phyloP scores from a whole-genome alignment of 1,140 invertebrate species.

The Cydia pomonella region DNA sequence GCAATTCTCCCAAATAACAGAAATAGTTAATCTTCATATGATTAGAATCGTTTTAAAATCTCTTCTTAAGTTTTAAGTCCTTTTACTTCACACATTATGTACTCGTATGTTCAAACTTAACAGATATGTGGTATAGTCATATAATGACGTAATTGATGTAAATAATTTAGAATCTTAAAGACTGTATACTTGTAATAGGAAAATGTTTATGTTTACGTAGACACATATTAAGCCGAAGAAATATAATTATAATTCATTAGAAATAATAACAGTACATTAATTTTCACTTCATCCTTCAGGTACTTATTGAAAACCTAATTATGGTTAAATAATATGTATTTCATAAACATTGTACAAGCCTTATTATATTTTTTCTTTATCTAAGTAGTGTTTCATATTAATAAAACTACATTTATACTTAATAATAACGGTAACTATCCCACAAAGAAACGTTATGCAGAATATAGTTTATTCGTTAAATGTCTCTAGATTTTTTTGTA shows the following conservation, averaged over 20 bases:
- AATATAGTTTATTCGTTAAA: not conserved
- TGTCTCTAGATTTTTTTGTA: not conserved
- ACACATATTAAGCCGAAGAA: not conserved
- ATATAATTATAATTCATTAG: not conserved
- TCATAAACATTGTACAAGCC: slow-evolving; percentile 4
- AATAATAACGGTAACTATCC: not conserved
- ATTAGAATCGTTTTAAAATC: slow-evolving; percentile 31
- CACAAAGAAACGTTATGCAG: not conserved
- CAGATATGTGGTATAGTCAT: slow-evolving; percentile 27
- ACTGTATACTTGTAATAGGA: slow-evolving; percentile 61
- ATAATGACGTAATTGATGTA: slow-evolving; percentile 61
- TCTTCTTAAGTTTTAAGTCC: no score
- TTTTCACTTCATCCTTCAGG: slow-evolving; percentile 6
- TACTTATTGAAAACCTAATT: not conserved
- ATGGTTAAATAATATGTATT: not conserved
- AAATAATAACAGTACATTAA: slow-evolving; percentile 7
- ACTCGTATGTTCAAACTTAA: slow-evolving; percentile 15
- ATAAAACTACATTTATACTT: not conserved
- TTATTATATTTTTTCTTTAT: not conserved
- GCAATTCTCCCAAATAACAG: no score
- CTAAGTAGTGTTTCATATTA: not conserved
- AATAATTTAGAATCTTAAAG: slow-evolving; percentile 73
- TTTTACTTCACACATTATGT: slow-evolving; percentile 8
- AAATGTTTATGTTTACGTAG: slow-evolving; percentile 38
- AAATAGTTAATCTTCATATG: slow-evolving; percentile 26